phyloP scores from a whole-genome alignment of 2,888 invertebrate species.

The Amblyteles armatorius region DNA sequence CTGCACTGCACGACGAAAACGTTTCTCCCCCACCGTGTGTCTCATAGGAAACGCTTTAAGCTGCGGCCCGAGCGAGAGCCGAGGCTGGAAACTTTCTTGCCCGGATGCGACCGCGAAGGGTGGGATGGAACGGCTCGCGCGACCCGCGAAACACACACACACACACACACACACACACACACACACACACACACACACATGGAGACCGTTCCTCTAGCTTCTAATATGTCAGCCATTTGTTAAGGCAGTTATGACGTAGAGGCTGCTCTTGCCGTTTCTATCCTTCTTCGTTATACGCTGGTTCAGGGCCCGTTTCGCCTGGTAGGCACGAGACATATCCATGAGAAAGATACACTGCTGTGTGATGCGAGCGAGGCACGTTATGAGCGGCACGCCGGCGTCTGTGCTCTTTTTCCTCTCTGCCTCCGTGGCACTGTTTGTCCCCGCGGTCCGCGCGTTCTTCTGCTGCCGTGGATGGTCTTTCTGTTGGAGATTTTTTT shows the following conservation, averaged over 20 bases:
- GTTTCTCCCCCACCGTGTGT: background rate
- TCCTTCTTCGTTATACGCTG: conserved; percentile 26
- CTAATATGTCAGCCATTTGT: conserved; percentile 84
- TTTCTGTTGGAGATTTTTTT: conserved; percentile 22
- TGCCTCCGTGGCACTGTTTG: conserved; percentile 66
- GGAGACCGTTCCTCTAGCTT: conserved; percentile 76
- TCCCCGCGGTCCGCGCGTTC: conserved; percentile 72
- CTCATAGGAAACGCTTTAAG: background rate
- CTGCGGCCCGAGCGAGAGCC: conserved; percentile 21
- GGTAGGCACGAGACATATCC: conserved; percentile 25
- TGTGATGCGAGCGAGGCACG: conserved; percentile 62
- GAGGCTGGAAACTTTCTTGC: conserved; percentile 52
- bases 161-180: conserved; percentile 58
- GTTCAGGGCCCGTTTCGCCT: conserved; percentile 16
- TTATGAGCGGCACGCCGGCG: conserved; percentile 61
- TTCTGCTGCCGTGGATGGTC: conserved; percentile 45
- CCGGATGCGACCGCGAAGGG: conserved; percentile 51
- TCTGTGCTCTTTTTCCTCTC: conserved; percentile 30
- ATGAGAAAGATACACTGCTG: conserved; percentile 39
- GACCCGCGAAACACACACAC: conserved; percentile 54
- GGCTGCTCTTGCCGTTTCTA: conserved; percentile 32
- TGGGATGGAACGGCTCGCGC: conserved; percentile 58
- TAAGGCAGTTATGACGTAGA: conserved; percentile 79
- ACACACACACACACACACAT: conserved; percentile 56
- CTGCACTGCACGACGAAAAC: conserved; percentile 18